phyloP scores from a whole-genome alignment of 1,140 invertebrate genomes.

The Formica exsecta region DNA sequence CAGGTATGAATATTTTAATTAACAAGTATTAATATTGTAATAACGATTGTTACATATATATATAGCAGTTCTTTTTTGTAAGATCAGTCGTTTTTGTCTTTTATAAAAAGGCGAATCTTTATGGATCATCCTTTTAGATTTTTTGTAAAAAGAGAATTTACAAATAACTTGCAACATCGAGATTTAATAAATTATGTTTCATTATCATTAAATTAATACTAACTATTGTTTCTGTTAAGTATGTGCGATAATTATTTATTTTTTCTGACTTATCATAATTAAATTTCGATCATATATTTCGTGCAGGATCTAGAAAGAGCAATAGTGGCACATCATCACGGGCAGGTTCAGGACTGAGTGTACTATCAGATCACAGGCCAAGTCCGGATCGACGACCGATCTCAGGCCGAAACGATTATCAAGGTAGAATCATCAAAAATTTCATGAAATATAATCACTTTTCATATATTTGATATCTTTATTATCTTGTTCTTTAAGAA shows the following conservation, averaged over 20 bases:
- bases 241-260: slow-evolving; percentile 12
- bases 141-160: too few species aligned
- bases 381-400: slow-evolving; percentile 77
- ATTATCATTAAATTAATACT: neutral
- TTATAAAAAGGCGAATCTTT: too few species aligned
- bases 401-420: slow-evolving; percentile 71
- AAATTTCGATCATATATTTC: slow-evolving; percentile 16
- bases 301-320: slow-evolving; percentile 86
- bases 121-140: too few species aligned
- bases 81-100: too few species aligned
- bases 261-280: slow-evolving; percentile 31
- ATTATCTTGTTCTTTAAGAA: neutral
- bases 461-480: neutral
- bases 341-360: slow-evolving; percentile 87
- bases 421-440: slow-evolving; percentile 63
- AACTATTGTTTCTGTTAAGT: slow-evolving; percentile 11
- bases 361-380: slow-evolving; percentile 84
- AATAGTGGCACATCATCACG: slow-evolving; percentile 88
- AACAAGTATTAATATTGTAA: neutral
- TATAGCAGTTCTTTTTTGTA: too few species aligned
- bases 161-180: neutral
- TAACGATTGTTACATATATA: neutral
- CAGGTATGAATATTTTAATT: slow-evolving; percentile 58
- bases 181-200: neutral
- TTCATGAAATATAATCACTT: slow-evolving; percentile 15